phyloP scores from a whole-genome alignment of 2,888 invertebrate genomes.

The Fabriciana adippe region DNA sequence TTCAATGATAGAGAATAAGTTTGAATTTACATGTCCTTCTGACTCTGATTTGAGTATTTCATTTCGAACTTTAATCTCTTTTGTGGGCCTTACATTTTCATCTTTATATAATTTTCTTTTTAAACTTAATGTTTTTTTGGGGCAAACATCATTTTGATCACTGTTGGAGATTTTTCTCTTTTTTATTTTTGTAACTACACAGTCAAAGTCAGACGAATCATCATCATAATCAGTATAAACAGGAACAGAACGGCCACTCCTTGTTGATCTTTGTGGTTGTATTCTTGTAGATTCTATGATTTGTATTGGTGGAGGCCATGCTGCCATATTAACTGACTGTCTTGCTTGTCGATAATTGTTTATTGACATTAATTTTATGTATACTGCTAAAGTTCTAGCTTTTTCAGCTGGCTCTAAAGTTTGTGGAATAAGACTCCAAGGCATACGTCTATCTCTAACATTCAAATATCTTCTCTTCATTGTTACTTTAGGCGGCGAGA shows the following conservation, averaged over 20 bases:
- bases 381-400: conserved; percentile 68
- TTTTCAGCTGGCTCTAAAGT: conserved; percentile 66
- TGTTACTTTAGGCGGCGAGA: conserved; percentile 49
- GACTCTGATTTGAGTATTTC: conserved; percentile 32
- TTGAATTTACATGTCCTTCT: conserved; percentile 23
- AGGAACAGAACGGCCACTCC: conserved; percentile 71
- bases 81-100: conserved; percentile 49
- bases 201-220: conserved; percentile 72
- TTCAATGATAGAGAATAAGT: conserved; percentile 28
- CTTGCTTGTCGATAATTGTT: conserved; percentile 70
- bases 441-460: conserved; percentile 71
- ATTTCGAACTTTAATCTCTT: conserved; percentile 38
- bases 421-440: conserved; percentile 72
- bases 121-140: conserved; percentile 65
- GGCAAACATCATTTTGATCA: conserved; percentile 60
- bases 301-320: conserved; percentile 73
- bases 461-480: conserved; percentile 68
- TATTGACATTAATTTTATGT: conserved; percentile 73
- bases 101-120: conserved; percentile 70
- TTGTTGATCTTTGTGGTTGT: conserved; percentile 67
- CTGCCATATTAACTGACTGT: conserved; percentile 60
- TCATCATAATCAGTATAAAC: conserved; percentile 74
- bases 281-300: conserved; percentile 67
- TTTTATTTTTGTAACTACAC: conserved; percentile 66
- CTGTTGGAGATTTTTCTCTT: conserved; percentile 65